These are phyloP conservation scores for Pseudopodoces humilis DNA, from an alignment of 2,113 vertebrate genomes.

Conservation along the genomic window DNA sequence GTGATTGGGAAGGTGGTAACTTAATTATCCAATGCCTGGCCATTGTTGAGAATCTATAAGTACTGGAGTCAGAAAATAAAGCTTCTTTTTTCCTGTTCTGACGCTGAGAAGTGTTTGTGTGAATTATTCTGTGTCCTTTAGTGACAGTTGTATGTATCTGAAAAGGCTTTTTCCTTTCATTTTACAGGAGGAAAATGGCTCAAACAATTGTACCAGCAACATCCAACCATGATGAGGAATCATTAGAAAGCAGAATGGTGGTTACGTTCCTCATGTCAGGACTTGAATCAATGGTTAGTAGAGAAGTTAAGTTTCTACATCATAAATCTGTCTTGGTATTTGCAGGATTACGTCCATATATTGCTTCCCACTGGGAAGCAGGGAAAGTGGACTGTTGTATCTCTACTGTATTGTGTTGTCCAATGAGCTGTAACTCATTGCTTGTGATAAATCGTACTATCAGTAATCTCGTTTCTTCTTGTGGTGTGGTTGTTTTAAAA, in stretches of 20 bases:
- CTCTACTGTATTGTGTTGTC: background rate
- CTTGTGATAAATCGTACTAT: background rate
- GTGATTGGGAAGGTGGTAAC: too few species aligned
- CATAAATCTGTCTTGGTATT: background rate
- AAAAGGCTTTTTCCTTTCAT: background rate
- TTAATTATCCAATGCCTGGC: too few species aligned
- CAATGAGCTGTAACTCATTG: background rate
- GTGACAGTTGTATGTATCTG: background rate
- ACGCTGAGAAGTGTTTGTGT: too few species aligned
- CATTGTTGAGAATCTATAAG: too few species aligned
- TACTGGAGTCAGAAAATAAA: too few species aligned
- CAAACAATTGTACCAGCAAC: conserved; percentile 23
- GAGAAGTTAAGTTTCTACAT: background rate
- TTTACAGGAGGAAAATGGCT: conserved; percentile 71
- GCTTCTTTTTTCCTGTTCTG: too few species aligned
- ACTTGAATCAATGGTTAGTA: conserved; percentile 81
- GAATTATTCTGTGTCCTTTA: too few species aligned
- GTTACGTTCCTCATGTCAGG: conserved; percentile 80
- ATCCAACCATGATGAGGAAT: conserved; percentile 56
- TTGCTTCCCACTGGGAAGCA: background rate
- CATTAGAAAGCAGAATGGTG: conserved; percentile 74
- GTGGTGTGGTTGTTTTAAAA: background rate
- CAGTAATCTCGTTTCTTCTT: background rate
- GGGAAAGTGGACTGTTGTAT: background rate
- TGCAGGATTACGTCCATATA: background rate